Evolutionary conservation across 2,797 vertebrate species (phyloP).

Genomic region (Pseudomugil tenellus): DNA sequence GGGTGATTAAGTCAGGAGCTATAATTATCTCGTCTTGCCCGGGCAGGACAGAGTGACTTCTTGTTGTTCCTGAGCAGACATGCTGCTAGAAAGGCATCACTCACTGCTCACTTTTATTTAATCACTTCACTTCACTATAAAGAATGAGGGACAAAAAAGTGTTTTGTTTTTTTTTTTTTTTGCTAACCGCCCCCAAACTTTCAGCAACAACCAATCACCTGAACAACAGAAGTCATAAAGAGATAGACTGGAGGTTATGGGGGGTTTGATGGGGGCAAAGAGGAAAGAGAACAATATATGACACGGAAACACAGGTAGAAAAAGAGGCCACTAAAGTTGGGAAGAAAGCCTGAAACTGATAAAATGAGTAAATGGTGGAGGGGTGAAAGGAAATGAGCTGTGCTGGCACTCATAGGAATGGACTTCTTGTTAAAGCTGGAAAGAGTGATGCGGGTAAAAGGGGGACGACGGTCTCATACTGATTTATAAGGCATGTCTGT

Average conservation of each 20-base stretch:
- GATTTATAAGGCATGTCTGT: conserved; percentile 61
- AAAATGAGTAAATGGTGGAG: conserved; percentile 47
- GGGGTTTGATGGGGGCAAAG: conserved; percentile 8
- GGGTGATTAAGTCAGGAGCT: conserved; percentile 70
- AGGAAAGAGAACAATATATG: conserved; percentile 11
- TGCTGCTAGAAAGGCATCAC: conserved; percentile 65
- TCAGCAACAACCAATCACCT: conserved; percentile 69
- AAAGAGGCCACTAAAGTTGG: conserved; percentile 53
- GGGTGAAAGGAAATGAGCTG: conserved; percentile 41
- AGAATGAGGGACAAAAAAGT: conserved; percentile 53
- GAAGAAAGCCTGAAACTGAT: conserved; percentile 64
- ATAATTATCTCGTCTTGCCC: conserved; percentile 76
- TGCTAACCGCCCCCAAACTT: conserved; percentile 61
- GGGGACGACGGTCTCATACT: conserved; percentile 33
- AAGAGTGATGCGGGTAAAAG: conserved; percentile 61
- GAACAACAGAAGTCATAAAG: conserved; percentile 26
- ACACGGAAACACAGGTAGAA: conserved; percentile 45
- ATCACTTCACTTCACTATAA: conserved; percentile 69
- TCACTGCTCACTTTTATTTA: conserved; percentile 77
- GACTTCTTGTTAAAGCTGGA: conserved; percentile 53
- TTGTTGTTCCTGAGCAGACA: conserved; percentile 65
- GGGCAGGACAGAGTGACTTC: conserved; percentile 73
- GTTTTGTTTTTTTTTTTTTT: conserved; percentile 58
- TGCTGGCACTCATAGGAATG: conserved; percentile 49
- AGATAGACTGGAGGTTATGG: neutral